These are phyloP conservation scores for Steromphala cineraria DNA, from an alignment of 2,888 invertebrate genomes.

Conservation along the genomic window DNA sequence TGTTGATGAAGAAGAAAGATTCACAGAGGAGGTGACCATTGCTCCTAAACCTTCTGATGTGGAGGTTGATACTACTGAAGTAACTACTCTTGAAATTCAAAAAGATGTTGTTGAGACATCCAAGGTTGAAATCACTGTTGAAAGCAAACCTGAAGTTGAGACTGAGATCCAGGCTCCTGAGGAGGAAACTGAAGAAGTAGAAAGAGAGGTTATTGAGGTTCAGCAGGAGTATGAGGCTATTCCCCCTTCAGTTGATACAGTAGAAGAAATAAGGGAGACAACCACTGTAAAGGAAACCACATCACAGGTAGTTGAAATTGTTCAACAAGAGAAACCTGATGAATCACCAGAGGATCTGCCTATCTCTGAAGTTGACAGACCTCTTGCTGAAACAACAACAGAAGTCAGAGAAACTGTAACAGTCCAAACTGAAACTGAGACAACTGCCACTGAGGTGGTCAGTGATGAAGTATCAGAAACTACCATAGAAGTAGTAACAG, in stretches of 20 bases:
- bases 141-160: constrained; percentile 27
- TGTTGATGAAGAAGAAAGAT: constrained; percentile 38
- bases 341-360: constrained; percentile 9
- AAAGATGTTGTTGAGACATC: neutral
- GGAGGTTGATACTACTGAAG: neutral
- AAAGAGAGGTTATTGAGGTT: constrained; percentile 23
- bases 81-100: constrained; percentile 9
- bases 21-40: constrained; percentile 26
- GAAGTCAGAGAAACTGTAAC: constrained; percentile 34
- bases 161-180: neutral
- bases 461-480: constrained; percentile 23
- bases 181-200: constrained; percentile 33
- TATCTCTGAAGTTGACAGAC: constrained; percentile 29
- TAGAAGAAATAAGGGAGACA: constrained; percentile 27
- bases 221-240: constrained; percentile 15
- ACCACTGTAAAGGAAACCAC: constrained; percentile 2
- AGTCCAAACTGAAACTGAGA: constrained; percentile 22
- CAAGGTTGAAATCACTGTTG: constrained; percentile 18
- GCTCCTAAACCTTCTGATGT: neutral
- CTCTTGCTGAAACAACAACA: constrained; percentile 30
- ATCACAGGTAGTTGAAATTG: constrained; percentile 3
- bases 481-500: constrained; percentile 22
- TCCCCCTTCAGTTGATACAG: constrained; percentile 7
- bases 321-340: constrained; percentile 18
- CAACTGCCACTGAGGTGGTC: constrained; percentile 28